Evolutionary conservation across 2,797 vertebrate species (phyloP).

Genomic region (Cetoscarus ocellatus): DNA sequence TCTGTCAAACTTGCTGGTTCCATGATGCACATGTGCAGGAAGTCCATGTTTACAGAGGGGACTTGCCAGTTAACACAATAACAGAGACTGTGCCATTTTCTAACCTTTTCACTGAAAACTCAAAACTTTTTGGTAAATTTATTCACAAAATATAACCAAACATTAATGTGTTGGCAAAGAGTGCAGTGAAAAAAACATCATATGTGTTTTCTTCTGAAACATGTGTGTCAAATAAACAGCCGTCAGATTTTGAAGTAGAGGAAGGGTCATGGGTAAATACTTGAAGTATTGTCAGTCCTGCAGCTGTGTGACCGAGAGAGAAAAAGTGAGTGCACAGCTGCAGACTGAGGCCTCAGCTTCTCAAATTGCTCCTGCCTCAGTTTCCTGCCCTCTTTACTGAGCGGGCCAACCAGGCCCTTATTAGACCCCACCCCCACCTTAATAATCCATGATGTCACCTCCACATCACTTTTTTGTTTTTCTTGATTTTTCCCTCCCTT

Average conservation of each 20-base stretch:
- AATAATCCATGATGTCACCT: constrained; percentile 85
- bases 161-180: no score
- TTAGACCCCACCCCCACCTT: constrained; percentile 76
- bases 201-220: constrained; percentile 15
- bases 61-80: no score
- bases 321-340: constrained; percentile 80
- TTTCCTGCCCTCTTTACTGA: constrained; percentile 81
- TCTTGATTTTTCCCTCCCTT: constrained; percentile 43
- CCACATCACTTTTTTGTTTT: constrained; percentile 64
- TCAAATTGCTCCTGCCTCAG: constrained; percentile 82
- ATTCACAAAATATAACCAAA: no score
- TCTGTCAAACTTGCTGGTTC: no score
- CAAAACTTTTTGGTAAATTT: no score
- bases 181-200: no score
- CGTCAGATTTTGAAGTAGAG: constrained; percentile 63
- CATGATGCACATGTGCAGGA: no score
- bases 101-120: no score
- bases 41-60: no score
- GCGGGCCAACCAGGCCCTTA: constrained; percentile 71
- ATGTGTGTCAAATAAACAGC: constrained; percentile 44
- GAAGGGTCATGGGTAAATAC: constrained; percentile 77
- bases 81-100: no score
- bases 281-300: constrained; percentile 67
- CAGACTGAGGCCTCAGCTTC: constrained; percentile 79
- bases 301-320: constrained; percentile 70